Evolutionary conservation across 2,113 vertebrate genomes (phyloP), one percentile per base, ranked within the genome.

Genomic region (Paedocypris sp.): DNA sequence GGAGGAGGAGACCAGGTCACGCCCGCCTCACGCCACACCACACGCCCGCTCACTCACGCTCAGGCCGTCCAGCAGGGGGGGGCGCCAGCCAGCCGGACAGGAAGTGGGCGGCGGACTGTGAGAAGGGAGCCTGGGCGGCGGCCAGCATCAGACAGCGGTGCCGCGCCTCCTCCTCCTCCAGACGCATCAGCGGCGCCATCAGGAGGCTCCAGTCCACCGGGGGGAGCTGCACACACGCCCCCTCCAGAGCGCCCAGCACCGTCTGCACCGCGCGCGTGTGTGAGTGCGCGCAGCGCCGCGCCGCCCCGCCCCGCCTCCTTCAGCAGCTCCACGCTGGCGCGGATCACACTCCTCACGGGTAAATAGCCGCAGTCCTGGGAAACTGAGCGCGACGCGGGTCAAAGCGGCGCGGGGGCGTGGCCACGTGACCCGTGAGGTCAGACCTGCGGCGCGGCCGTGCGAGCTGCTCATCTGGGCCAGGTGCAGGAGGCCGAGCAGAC

Each of bases 301-400:
- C 95, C 94, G 90, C 88, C 94, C 59, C 83, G 91, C 36, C 94
- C 94, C 49, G 89, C 86, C 66, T 93, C 86, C 62, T 81, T 65
- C 32, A 90, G 67, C 70, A 91, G 92, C 58, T 88, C 89, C 32
- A 84, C 68, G 1, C 82, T 71, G 52, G 85, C 83, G 63, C 90
- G 85, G 77, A 99, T 87, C 66, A 96, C 77, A 64, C 95, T 97
- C 75, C 64, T 97, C 76, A 91, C 89, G 35, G 93, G 72, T 62
- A 99, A 85, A 74, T 98, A 99, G 62, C 85, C 83, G 52, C 93
- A 99, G 74, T 97, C 89, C 66, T 87, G 86, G 64, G 95, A 92
- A 71, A 95, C 95, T 99, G 82, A n/a, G n/a, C n/a, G n/a, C n/a
- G n/a, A n/a, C n/a, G n/a, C n/a, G n/a, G n/a, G n/a, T 45, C 23